Base-by-base conservation (phyloP, 2,888 invertebrate genomes). In the Carterocephalus palaemon region DNA sequence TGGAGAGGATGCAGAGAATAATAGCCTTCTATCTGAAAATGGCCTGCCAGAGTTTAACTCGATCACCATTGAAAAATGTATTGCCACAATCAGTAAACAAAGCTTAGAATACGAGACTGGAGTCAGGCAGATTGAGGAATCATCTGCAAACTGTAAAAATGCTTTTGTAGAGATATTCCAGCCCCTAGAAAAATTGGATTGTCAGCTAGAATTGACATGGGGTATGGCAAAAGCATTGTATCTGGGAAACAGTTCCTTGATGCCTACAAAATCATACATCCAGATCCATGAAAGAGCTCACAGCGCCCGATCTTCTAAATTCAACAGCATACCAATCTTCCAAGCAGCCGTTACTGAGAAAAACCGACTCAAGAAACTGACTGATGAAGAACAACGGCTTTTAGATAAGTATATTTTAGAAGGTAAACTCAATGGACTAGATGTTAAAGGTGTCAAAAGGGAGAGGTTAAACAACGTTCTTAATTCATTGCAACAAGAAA, bases 181-280 rank as follows among this genome's bases (percentile, higher is more conserved):
- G 52, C 93, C 94, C 1, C 65, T 97, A 15, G 96, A 98, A 67
- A 89, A 89, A 57, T 70, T 92, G 1, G 91, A 92, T 19, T 88
- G 89, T 1, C 92, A 93, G 5, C 75, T 98, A 33, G 94, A 95
- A 65, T 90, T 92, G 34, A 95, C 95, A 2, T 96, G 95, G 95
- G 95, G 95, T 5, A 89, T 96, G 57, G 92, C 95, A 0, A 96
- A 96, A 75, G 91, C 94, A 2, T 74, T 97, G 6, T 95, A 94
- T 66, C 80, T 94, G 36, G 93, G 94, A 3, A 93, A 94, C 63
- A 92, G 92, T 60, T 91, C 92, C 0, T 68, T 93, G 6, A 94
- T 96, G 91, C 94, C 95, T 0, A 92, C 92, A 2, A 92, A 92
- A 59, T 90, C 90, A 32, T 96, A 95, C 62, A 77, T 93, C 58